Conservation (phyloP, 2,113 vertebrate genomes). For the Thryonomys swinderianus region DNA sequence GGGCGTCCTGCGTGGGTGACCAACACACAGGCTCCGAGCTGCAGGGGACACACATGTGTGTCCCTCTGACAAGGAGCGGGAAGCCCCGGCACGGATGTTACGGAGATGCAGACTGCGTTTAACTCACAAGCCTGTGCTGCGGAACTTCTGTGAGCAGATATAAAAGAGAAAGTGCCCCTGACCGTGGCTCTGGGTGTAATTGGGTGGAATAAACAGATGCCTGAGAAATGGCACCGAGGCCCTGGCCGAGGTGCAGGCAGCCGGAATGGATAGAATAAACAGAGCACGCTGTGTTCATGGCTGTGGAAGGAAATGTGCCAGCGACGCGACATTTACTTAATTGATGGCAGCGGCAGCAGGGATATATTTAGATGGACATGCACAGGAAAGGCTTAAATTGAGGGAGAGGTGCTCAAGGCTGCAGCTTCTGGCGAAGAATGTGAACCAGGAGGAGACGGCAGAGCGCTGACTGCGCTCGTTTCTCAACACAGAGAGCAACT, state of each 20-base stretch:
- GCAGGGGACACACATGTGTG: neutral
- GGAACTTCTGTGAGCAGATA: slow-evolving; percentile 38
- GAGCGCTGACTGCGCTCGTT: neutral
- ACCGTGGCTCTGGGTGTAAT: slow-evolving; percentile 44
- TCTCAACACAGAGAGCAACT: neutral
- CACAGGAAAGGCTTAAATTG: slow-evolving; percentile 35
- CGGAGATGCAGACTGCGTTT: slow-evolving; percentile 5
- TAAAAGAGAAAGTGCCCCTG: slow-evolving; percentile 27
- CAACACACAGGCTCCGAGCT: neutral
- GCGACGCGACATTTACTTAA: slow-evolving; percentile 62
- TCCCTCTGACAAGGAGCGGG: neutral
- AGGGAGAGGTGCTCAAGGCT: slow-evolving; percentile 6
- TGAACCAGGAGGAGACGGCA: neutral
- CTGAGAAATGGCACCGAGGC: slow-evolving; percentile 23
- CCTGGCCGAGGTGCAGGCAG: too few relatives aligned
- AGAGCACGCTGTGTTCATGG: neutral
- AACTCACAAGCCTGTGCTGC: neutral
- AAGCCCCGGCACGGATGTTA: neutral
- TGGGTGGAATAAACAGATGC: slow-evolving; percentile 69
- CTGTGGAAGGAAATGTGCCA: slow-evolving; percentile 58
- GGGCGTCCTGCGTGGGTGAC: too few relatives aligned
- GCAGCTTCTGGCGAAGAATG: neutral
- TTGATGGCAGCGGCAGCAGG: slow-evolving; percentile 30
- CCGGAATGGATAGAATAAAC: neutral
- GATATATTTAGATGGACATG: slow-evolving; percentile 23